Evolutionary conservation across 1,140 invertebrate species (phyloP), one percentile per base, ranked within the genome.

Genomic region (Cydia splendana): DNA sequence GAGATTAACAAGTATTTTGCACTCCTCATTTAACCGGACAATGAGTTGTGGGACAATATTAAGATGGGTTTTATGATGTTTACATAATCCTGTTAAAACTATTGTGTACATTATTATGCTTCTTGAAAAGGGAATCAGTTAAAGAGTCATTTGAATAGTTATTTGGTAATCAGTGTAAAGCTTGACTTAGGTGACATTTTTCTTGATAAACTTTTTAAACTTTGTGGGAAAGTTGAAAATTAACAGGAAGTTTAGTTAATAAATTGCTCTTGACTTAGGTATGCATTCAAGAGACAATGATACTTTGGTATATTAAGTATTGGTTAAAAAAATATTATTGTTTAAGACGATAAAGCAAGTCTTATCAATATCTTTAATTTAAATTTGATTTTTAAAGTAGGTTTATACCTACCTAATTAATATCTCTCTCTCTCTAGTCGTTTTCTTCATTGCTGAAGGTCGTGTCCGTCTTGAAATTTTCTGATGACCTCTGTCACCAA

Each of bases 161-260:
- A 24, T 57, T 57, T 57, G 18, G 57, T 62, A 62, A 62, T 62
- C 53, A 57, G 9, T 62, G 18, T 62, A 28, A 76, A 76, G 24
- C 18, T 30, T 34, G n/a, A 76, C 24, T 69, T 18, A 74, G 30
- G 51, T n/a, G 67, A 75, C 30, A 48, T 48, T 45, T 42, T 75
- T 51, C 74, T 76, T 77, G 42, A 48, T 24, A 62, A 62, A 62
- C 57, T 24, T 24, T 62, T 24, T 24, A 62, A 62, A 62, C 20
- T 24, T 10, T 62, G 57, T 62, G 57, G 20, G 57, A 62, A 62
- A 62, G 57, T 62, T 62, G 57, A 24, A 62, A 62, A 24, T 62
- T 62, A 62, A 10, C 18, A 62, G 57, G 57, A 62, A 62, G 57
- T 24, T 62, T 51, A 9, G 1, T 18, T 62, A n/a, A n/a, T 24